A percentile compares a stretch with the other conserved stretches of the same genome.
phyloP scores from a whole-genome alignment of 2,797 vertebrate species.

The Ceyx erithaca region DNA sequence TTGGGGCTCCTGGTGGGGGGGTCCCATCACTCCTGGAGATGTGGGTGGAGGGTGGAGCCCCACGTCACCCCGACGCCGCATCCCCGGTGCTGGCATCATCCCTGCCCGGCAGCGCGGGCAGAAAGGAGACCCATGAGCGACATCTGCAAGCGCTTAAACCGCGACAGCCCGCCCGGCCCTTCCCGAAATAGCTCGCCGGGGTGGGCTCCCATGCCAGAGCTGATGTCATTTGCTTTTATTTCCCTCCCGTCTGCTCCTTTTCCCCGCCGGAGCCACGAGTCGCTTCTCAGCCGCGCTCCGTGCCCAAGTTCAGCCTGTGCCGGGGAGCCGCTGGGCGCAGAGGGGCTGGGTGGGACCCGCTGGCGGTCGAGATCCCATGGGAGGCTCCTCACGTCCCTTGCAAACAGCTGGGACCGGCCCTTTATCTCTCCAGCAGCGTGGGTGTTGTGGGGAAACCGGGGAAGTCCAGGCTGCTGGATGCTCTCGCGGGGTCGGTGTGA shows the following conservation, averaged over 20 bases:
- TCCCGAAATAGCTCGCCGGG: constrained; percentile 71
- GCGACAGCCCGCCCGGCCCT: constrained; percentile 45
- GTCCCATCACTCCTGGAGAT: accelerated
- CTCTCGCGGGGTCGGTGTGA: accelerated
- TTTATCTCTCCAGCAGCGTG: accelerated
- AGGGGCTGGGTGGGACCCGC: not conserved
- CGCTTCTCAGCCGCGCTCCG: not conserved
- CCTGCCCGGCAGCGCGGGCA: not conserved
- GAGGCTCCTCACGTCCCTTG: accelerated
- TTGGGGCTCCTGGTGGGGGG: not conserved
- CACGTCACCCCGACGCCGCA: accelerated
- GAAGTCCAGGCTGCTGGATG: accelerated
- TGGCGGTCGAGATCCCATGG: accelerated
- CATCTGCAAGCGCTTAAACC: constrained; percentile 69
- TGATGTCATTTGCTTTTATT: constrained; percentile 76
- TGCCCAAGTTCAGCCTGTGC: not conserved
- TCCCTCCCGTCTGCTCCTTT: constrained; percentile 26
- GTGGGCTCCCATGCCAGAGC: constrained; percentile 58
- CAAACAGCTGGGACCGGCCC: accelerated
- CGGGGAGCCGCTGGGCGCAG: accelerated
- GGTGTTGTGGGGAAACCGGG: accelerated
- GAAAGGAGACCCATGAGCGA: constrained; percentile 30
- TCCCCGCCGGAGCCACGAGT: not conserved
- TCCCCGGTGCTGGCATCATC: not conserved
- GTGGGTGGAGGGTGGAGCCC: not conserved